A percentile compares a stretch with the other conserved stretches of the same genome.
Conservation (phyloP, 2,113 vertebrate species). For the Nipponia nippon region DNA sequence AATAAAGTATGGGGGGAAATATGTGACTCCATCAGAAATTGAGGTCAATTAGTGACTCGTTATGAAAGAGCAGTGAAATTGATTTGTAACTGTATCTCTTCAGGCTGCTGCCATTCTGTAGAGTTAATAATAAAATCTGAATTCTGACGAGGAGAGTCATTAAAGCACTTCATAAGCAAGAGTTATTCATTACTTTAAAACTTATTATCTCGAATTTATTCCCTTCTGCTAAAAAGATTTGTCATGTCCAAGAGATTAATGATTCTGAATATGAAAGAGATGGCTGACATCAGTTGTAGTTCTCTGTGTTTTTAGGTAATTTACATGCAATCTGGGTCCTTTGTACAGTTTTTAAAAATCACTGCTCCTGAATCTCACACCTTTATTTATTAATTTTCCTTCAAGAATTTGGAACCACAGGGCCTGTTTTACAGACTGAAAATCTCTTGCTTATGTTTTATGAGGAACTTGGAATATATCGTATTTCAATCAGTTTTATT, state of each 20-base stretch:
- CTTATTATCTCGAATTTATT: slow-evolving; percentile 73
- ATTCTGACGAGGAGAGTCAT: slow-evolving; percentile 74
- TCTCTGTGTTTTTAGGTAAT: slow-evolving; percentile 54
- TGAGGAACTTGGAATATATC: background rate
- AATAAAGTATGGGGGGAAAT: slow-evolving; percentile 70
- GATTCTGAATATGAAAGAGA: slow-evolving; percentile 54
- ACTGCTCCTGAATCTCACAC: background rate
- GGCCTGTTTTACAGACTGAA: background rate
- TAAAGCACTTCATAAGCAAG: slow-evolving; percentile 66
- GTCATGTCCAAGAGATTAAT: slow-evolving; percentile 74
- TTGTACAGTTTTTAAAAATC: background rate
- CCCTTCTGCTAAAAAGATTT: slow-evolving; percentile 65
- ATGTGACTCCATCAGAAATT: slow-evolving; percentile 65
- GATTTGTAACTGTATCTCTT: slow-evolving; percentile 75
- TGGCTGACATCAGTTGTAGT: slow-evolving; percentile 44
- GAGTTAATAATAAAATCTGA: slow-evolving; percentile 77
- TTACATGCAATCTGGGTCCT: slow-evolving; percentile 13
- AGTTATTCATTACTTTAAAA: slow-evolving; percentile 73
- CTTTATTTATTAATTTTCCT: slow-evolving; percentile 12
- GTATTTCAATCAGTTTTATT: background rate
- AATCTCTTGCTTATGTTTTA: background rate
- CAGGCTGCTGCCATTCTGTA: slow-evolving; percentile 56
- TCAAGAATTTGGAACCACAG: background rate
- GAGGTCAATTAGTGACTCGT: slow-evolving; percentile 77
- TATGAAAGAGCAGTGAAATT: slow-evolving; percentile 72